Percentiles rank a stretch among this genome's conserved stretches.
phyloP scores from a whole-genome alignment of 2,797 vertebrate genomes.

The Poeciliopsis infans region DNA sequence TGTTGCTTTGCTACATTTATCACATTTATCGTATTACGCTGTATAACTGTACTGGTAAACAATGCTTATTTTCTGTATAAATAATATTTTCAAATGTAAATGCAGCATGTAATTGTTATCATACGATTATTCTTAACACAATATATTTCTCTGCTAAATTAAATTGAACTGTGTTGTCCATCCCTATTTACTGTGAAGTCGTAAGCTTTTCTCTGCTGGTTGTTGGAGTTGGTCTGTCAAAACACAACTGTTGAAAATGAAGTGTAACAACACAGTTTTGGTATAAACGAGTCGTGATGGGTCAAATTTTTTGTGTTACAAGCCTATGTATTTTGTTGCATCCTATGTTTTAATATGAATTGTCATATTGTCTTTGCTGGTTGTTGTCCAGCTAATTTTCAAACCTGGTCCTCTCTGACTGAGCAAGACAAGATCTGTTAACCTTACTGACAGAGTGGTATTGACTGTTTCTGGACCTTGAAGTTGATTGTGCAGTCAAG shows the following conservation, averaged over 20 bases:
- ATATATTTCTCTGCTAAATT: neutral
- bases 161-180: neutral
- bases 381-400: neutral
- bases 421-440: constrained; percentile 21
- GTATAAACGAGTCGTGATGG: neutral
- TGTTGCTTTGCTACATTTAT: neutral
- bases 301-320: neutral
- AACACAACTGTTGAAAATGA: neutral
- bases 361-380: neutral
- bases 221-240: neutral
- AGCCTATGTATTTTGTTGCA: neutral
- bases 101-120: neutral
- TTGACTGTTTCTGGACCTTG: constrained; percentile 41
- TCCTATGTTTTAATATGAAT: neutral
- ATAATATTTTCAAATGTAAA: neutral
- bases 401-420: constrained; percentile 5
- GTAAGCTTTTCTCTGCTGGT: neutral
- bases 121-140: neutral
- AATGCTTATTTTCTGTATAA: neutral
- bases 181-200: neutral
- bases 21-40: too few relatives aligned
- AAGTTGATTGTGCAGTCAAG: constrained; percentile 30
- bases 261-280: neutral
- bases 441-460: constrained; percentile 35
- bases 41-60: neutral